Conservation (phyloP, 2,888 invertebrate species). For the Linyphia triangularis region DNA sequence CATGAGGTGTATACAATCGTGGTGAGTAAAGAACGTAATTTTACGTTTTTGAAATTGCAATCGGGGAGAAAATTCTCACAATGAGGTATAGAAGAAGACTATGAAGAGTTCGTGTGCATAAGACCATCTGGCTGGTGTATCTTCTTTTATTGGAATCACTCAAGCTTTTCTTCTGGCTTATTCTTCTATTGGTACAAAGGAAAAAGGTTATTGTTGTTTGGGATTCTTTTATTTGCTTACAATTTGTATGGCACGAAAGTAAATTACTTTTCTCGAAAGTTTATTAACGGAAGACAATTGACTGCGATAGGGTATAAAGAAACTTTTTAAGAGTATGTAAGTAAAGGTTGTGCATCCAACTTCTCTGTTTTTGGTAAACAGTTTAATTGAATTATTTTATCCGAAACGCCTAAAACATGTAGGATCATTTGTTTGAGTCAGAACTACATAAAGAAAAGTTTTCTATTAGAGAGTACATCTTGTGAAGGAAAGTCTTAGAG, state of each 20-base stretch:
- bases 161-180: background rate
- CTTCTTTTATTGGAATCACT: constrained; percentile 59
- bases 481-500: background rate
- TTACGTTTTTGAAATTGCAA: constrained; percentile 67
- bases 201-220: constrained; percentile 27
- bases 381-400: constrained; percentile 50
- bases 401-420: constrained; percentile 54
- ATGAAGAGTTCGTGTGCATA: constrained; percentile 47
- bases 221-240: constrained; percentile 15
- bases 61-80: constrained; percentile 52
- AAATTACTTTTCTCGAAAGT: constrained; percentile 46
- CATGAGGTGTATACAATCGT: constrained; percentile 1
- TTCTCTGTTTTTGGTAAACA: constrained; percentile 24
- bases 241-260: constrained; percentile 31
- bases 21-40: constrained; percentile 62
- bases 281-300: constrained; percentile 46
- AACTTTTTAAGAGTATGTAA: constrained; percentile 21
- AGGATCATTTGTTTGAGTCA: constrained; percentile 25
- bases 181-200: background rate
- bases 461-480: background rate
- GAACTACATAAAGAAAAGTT: background rate
- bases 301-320: constrained; percentile 30
- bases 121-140: constrained; percentile 39
- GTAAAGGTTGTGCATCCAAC: constrained; percentile 9
- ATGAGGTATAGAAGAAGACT: constrained; percentile 3